Conservation (phyloP, 2,797 vertebrate genomes). For the Protonibea diacanthus region DNA sequence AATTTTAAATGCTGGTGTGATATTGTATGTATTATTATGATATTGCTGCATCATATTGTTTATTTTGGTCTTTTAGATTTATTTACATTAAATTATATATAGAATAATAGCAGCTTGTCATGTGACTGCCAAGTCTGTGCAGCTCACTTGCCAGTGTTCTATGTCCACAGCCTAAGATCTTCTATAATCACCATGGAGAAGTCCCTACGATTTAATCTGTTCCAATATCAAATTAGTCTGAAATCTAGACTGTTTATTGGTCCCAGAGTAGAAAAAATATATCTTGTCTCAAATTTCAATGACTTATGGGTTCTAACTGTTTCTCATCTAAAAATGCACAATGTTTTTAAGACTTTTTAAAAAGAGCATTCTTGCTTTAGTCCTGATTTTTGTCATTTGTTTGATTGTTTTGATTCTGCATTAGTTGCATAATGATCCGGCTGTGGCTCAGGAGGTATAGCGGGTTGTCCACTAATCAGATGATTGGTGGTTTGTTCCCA, state of each 20-base stretch:
- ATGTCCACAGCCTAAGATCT: background rate
- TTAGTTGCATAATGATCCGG: too few relatives aligned
- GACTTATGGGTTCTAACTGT: background rate
- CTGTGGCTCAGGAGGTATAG: too few relatives aligned
- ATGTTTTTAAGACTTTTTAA: too few relatives aligned
- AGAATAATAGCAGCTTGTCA: background rate
- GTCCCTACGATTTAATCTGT: background rate
- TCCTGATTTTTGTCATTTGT: background rate
- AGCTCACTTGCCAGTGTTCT: background rate
- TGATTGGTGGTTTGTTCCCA: too few relatives aligned
- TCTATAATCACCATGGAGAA: background rate
- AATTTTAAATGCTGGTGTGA: too few relatives aligned
- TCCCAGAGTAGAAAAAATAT: background rate
- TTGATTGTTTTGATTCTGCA: background rate
- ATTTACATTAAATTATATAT: too few relatives aligned
- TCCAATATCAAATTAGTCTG: background rate
- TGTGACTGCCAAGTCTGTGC: background rate
- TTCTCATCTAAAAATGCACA: too few relatives aligned
- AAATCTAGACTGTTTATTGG: background rate
- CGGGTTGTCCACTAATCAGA: too few relatives aligned
- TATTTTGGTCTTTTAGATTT: background rate
- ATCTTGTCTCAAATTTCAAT: background rate
- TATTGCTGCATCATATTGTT: background rate
- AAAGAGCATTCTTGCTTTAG: background rate
- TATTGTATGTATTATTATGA: too few relatives aligned